Evolutionary conservation across 2,888 invertebrate species (phyloP).

Genomic region (Sympetrum striolatum): DNA sequence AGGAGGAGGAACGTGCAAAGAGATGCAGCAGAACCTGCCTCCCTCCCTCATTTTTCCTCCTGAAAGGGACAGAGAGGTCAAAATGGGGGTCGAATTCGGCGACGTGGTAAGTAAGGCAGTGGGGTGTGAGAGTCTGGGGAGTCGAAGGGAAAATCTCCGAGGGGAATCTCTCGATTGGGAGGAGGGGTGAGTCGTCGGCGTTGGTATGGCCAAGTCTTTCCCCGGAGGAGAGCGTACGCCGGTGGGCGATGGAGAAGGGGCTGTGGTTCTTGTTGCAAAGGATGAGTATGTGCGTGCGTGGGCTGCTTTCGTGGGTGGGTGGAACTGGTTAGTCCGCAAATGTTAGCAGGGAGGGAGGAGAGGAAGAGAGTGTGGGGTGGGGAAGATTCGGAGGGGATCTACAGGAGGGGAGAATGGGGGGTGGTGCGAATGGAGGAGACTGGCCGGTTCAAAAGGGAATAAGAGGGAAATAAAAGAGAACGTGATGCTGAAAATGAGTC

Average conservation of each 20-base stretch:
- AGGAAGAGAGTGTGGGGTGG: background rate
- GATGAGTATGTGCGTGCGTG: conserved; percentile 5
- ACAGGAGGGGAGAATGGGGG: background rate
- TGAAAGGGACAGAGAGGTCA: background rate
- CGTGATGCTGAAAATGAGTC: background rate
- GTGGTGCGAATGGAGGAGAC: background rate
- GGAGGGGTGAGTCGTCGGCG: background rate
- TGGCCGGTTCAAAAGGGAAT: background rate
- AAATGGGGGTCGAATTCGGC: background rate
- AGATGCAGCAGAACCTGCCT: background rate
- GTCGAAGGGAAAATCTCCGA: background rate
- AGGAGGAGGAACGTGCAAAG: background rate
- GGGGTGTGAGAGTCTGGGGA: conserved; percentile 1
- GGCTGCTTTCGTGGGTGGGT: conserved; percentile 26
- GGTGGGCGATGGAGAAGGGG: background rate
- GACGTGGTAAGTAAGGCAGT: background rate
- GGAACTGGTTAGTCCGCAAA: conserved; percentile 39
- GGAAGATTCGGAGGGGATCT: background rate
- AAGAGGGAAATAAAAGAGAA: background rate
- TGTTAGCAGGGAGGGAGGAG: background rate
- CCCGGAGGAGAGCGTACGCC: background rate
- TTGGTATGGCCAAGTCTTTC: background rate
- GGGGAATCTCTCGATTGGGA: background rate
- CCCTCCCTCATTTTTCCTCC: background rate
- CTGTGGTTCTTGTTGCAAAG: conserved; percentile 22